A percentile compares a stretch with the other conserved stretches of the same genome.
Evolutionary conservation across 2,113 vertebrate species (phyloP).

Genomic region (Sander vitreus): DNA sequence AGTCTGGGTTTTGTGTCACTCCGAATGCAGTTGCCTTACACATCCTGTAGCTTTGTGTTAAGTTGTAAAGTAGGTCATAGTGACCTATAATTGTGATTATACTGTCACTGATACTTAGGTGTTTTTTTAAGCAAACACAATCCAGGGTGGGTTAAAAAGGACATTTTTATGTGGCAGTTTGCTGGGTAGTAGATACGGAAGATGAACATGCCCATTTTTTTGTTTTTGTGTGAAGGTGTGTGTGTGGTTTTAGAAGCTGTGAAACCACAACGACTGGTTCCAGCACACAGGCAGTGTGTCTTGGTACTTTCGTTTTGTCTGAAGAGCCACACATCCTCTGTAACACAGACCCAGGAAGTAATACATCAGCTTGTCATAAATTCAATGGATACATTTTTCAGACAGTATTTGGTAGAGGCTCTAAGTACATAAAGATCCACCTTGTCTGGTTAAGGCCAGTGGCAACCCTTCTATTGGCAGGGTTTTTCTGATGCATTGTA

Average conservation of each 20-base stretch:
- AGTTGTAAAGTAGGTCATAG: background rate
- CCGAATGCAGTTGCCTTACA: background rate
- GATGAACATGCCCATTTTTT: background rate
- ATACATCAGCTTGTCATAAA: background rate
- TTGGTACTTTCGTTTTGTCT: background rate
- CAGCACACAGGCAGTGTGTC: background rate
- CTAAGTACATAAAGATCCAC: background rate
- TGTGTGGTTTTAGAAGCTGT: background rate
- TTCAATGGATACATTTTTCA: background rate
- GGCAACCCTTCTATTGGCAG: background rate
- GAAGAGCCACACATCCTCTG: background rate
- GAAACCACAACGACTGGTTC: constrained; percentile 15
- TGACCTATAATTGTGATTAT: no score
- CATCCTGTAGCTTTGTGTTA: background rate
- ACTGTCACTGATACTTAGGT: background rate
- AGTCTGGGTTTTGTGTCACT: background rate
- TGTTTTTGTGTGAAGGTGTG: background rate
- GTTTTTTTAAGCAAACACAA: constrained; percentile 3
- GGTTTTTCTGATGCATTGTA: background rate
- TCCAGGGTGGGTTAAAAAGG: background rate
- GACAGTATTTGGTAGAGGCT: background rate
- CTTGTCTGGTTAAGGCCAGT: background rate
- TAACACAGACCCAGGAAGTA: background rate
- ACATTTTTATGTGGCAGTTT: background rate
- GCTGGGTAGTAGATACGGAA: background rate